These are phyloP conservation scores for Dryobotodes eremita DNA, from an alignment of 2,888 invertebrate species.

Conservation along the genomic window DNA sequence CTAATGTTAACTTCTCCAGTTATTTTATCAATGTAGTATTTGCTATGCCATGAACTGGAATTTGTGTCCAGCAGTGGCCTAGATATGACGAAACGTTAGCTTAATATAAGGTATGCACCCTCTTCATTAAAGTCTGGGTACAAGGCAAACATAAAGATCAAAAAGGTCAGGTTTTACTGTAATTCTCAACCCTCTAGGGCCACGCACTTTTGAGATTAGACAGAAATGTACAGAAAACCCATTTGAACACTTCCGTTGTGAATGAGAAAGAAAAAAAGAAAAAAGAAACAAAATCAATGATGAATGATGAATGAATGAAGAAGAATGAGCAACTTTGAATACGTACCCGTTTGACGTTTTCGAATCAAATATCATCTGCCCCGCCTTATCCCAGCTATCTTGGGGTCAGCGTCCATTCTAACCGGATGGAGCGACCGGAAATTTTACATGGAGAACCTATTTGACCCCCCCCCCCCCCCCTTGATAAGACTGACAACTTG, in stretches of 20 bases:
- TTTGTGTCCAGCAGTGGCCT: neutral
- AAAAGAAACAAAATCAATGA: no score
- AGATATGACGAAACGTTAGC: neutral
- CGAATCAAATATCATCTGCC: no score
- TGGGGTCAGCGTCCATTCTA: no score
- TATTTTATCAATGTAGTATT: neutral
- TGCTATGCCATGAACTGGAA: neutral
- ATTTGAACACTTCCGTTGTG: neutral
- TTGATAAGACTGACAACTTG: no score
- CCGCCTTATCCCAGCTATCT: no score
- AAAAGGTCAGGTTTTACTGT: slow-evolving; percentile 53
- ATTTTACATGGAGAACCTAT: no score
- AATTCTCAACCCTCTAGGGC: slow-evolving; percentile 33
- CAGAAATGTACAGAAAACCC: slow-evolving; percentile 1
- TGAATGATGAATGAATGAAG: no score
- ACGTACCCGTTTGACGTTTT: neutral
- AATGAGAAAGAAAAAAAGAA: no score
- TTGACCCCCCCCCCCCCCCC: no score
- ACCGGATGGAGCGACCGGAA: no score
- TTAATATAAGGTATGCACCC: slow-evolving; percentile 3
- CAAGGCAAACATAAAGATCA: slow-evolving; percentile 54
- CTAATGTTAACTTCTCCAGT: neutral
- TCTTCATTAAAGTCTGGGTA: slow-evolving; percentile 31
- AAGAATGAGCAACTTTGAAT: neutral
- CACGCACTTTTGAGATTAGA: neutral